Evolutionary conservation across 2,113 vertebrate species (phyloP), one percentile per base, ranked within the genome.

Genomic region (Lanius ludovicianus): DNA sequence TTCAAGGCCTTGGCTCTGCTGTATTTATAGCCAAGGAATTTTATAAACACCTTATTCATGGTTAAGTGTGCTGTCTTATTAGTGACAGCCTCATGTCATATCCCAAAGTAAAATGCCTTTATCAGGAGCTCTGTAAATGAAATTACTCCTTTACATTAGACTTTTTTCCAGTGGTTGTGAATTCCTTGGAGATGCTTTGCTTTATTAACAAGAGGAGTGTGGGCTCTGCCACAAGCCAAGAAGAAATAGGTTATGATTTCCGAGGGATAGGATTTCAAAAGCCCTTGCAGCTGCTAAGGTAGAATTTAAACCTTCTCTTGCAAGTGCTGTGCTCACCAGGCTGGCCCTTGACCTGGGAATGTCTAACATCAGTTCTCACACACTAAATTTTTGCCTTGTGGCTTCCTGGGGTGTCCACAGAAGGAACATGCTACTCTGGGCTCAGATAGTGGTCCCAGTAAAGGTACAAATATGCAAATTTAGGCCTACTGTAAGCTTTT

Each of bases 211-310:
- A 37, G 50, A 93, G 39, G 23, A 69, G 20, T 5, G 11, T 76
- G 46, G 55, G 23, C 46, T 84, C 67, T 86, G 60, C 68, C 59
- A 90, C 63, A 46, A 90, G 46, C 46, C 3, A 3, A 64, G 68
- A 67, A 87, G 81, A 96, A 95, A 55, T 86, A 93, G 90, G 79
- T 70, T 90, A 69, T 1, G 16, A 47, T 90, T 93, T 95, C 71
- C 0, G 0, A 44, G 92, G 63, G 59, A 28, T 14, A 89, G 42
- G 64, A 82, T 90, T 93, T 90, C 91, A 74, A 73, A 88, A 92
- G 49, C n/a, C 42, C 74, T 80, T 64, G 37, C 33, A 79, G 28
- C 35, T 2, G 1, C 55, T 80, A 11, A 79, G 57, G 52, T 82
- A 37, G 28, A 67, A 21, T 57, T 90, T 50, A 86, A 95, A 80